Evolutionary conservation across 2,113 vertebrate species (phyloP), one percentile per base, ranked within the genome.

Genomic region (Chaetodon auriga): DNA sequence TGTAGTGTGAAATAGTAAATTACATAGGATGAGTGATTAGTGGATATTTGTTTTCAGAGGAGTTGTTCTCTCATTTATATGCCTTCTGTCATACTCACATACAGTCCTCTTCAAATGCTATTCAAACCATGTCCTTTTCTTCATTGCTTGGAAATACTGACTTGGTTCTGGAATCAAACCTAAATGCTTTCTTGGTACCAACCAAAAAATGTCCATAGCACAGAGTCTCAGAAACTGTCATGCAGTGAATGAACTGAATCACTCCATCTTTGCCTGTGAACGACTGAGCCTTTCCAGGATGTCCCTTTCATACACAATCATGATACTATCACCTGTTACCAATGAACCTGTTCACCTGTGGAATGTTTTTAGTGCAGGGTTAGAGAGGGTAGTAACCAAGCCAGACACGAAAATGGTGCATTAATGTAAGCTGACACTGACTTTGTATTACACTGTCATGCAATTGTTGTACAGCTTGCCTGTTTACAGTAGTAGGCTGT

Each of bases 1-100:
- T 60, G 60, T 69, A 36, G 48, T 61, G 58, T 82, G 49, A 79
- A 75, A 82, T 74, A 30, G 53, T 63, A 54, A 86, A 85, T 78
- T 60, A 81, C 64, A 80, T 48, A 45, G 18, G 49, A 81, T 8
- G n/a, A 73, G 63, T 64, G 62, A 86, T 84, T 72, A 61, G 75
- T 78, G 30, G 53, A 65, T 63, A 69, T 1, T 49, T 41, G 48
- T 80, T 45, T 71, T 81, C 60, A 30, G 19, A 36, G 0, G 54
- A 12, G 43, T 65, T 36, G 11, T 19, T 1, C 48, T 49, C n/a
- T 68, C 18, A 82, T 55, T 21, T 76, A 2, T 62, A 25, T 38
- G 19, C n/a, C 19, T 41, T 71, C 21, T 62, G 23, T 62, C 46
- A 38, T 35, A 8, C 41, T 62, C 41, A 46, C 15, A 4, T 49